These are phyloP conservation scores for Pygoscelis antarcticus DNA, from an alignment of 2,113 vertebrate genomes.

Conservation along the genomic window DNA sequence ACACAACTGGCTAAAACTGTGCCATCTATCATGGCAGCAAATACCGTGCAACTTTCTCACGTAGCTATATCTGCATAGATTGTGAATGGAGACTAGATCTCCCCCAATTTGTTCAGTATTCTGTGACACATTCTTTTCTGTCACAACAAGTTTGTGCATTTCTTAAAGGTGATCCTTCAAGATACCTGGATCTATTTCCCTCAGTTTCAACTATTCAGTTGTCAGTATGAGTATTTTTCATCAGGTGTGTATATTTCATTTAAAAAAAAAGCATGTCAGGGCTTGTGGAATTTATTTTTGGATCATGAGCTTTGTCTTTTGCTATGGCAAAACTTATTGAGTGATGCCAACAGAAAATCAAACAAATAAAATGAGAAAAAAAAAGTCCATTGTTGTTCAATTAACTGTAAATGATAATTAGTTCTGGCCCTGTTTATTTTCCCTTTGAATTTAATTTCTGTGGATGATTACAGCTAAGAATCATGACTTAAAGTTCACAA, in stretches of 20 bases:
- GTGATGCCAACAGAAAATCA: not conserved
- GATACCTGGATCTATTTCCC: not conserved
- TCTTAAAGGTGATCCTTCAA: not conserved
- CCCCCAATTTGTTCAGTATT: not conserved
- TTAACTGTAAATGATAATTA: not conserved
- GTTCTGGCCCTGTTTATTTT: not conserved
- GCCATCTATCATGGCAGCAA: not conserved
- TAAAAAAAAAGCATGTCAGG: not conserved
- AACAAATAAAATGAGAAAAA: not conserved
- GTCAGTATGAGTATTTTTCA: not conserved
- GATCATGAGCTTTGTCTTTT: not conserved
- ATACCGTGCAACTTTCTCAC: not conserved
- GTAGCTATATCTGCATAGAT: not conserved
- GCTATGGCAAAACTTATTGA: not conserved
- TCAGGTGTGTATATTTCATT: not conserved
- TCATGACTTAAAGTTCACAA: not conserved
- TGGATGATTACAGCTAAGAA: not conserved
- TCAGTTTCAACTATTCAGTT: not conserved
- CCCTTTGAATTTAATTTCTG: not conserved
- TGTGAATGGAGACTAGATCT: not conserved
- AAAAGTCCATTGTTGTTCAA: not conserved
- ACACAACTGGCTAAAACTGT: not conserved
- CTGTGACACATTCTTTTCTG: not conserved
- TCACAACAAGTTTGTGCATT: not conserved
- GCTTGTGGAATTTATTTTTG: conserved; percentile 1